Evolutionary conservation across 2,113 vertebrate species (phyloP), one percentile per base, ranked within the genome.

Genomic region (Oxyruncus cristatus): DNA sequence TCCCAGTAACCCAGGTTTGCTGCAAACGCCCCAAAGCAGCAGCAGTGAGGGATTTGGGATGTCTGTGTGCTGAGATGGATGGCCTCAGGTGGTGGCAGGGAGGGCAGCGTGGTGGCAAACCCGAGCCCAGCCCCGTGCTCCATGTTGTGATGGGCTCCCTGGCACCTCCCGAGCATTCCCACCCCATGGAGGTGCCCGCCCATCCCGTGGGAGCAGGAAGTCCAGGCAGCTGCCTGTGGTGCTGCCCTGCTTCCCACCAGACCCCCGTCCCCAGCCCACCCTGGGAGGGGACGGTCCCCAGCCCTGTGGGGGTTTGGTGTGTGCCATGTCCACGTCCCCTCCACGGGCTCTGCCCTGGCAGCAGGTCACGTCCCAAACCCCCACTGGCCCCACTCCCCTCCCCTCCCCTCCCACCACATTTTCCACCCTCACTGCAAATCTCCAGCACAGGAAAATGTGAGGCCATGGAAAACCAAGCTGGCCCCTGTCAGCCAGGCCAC

Each of bases 21-120:
- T 78, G 35, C 55, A 46, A 50, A 8, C 2, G 33, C 28, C 4
- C 16, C 39, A 15, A n/a, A n/a, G 44, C 12, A 79, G 85, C 71
- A 75, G 74, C n/a, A 24, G 4, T 3, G 66, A 78, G 2, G 35
- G 52, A 75, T 52, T 7, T 39, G 16, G 37, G 41, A 6, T 17
- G 35, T 4, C 68, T 17, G 72, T 5, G 0, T 8, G 66, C 19
- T 44, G 8, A 1, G 1, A n/a, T 0, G 12, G 18, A 20, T 12
- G n/a, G 41, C 23, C 35, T 41, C 1, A 0, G 46, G 26, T 65
- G 73, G 24, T 0, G 0, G 28, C 30, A 41, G 49, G 42, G 47
- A 80, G 32, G 37, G 71, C 15, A 27, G 30, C n/a, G 26, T 6
- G 1, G 47, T 33, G 66, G 26, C 49, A 80, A 39, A 80, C 24